A percentile compares a stretch with the other conserved stretches of the same genome.
phyloP scores from a whole-genome alignment of 2,888 invertebrate species.

The Morpho deidamia region DNA sequence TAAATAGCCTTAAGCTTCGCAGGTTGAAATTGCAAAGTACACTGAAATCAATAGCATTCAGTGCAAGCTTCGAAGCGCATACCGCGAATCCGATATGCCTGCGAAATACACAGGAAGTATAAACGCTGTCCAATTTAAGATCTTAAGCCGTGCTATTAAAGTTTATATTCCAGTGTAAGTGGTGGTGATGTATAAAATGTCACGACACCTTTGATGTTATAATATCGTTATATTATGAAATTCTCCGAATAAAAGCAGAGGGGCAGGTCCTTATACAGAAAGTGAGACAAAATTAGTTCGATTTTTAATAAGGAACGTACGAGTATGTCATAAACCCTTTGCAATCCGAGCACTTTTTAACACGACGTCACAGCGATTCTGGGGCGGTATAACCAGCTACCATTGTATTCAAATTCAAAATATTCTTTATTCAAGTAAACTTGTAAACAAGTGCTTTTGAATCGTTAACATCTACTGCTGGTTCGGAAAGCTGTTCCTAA shows the following conservation, averaged over 20 bases:
- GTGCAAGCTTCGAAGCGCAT: conserved; percentile 13
- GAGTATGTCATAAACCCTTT: no score
- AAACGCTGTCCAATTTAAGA: not conserved
- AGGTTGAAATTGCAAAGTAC: conserved; percentile 16
- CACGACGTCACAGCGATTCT: no score
- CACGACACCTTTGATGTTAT: conserved; percentile 14
- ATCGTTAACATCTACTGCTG: no score
- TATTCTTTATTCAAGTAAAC: no score
- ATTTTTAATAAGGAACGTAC: no score
- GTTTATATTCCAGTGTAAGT: not conserved
- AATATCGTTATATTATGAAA: conserved; percentile 21
- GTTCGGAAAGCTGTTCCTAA: no score
- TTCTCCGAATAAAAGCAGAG: not conserved
- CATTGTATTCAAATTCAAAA: no score
- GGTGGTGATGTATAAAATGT: conserved; percentile 6
- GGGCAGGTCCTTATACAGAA: no score
- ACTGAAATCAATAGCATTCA: conserved; percentile 17
- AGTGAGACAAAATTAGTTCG: no score
- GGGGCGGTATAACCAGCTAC: no score
- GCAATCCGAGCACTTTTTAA: no score
- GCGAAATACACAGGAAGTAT: conserved; percentile 16
- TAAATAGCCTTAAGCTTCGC: not conserved
- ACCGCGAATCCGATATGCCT: conserved; percentile 23
- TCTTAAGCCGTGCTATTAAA: not conserved
- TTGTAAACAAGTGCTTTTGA: no score